Percentiles rank a stretch among this genome's conserved stretches.
Evolutionary conservation across 2,797 vertebrate genomes (phyloP).

Genomic region (Macropus fuliginosus): DNA sequence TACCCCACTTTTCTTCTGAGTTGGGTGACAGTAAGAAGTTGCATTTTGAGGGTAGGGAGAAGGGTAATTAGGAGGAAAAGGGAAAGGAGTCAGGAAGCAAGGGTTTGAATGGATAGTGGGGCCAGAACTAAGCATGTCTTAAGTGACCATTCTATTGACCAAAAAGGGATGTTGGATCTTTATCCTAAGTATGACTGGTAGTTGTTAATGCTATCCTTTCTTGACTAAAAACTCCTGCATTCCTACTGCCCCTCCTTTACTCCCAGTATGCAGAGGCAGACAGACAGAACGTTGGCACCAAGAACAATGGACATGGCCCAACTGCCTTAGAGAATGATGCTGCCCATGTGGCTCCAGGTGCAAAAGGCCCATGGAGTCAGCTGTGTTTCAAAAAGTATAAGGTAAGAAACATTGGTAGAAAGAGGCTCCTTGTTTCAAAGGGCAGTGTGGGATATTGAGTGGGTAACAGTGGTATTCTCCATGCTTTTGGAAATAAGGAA

Average conservation of each 20-base stretch:
- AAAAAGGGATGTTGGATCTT: slow-evolving; percentile 39
- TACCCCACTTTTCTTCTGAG: slow-evolving; percentile 50
- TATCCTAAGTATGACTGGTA: slow-evolving; percentile 43
- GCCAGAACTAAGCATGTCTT: slow-evolving; percentile 28
- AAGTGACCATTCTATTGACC: slow-evolving; percentile 54
- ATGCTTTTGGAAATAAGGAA: slow-evolving; percentile 42
- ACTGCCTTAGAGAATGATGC: slow-evolving; percentile 53
- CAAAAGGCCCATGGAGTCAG: slow-evolving; percentile 25
- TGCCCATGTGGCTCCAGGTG: slow-evolving; percentile 50
- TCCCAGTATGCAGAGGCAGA: slow-evolving; percentile 51
- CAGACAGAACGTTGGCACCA: slow-evolving; percentile 25
- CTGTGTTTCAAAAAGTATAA: slow-evolving; percentile 63
- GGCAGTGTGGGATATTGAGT: slow-evolving; percentile 9
- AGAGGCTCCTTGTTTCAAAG: slow-evolving; percentile 57
- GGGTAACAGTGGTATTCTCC: slow-evolving; percentile 39
- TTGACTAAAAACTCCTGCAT: slow-evolving; percentile 44
- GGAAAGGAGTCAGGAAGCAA: slow-evolving; percentile 12
- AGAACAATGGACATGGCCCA: slow-evolving; percentile 44
- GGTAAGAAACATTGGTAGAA: slow-evolving; percentile 68
- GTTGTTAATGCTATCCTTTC: slow-evolving; percentile 38
- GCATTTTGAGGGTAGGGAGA: slow-evolving; percentile 43
- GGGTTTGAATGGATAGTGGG: slow-evolving; percentile 47
- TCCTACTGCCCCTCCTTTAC: slow-evolving; percentile 50
- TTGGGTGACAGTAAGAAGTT: slow-evolving; percentile 57
- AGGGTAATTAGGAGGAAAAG: neutral